These are phyloP conservation scores for Manis javanica DNA, from an alignment of 2,797 vertebrate genomes.

Conservation along the genomic window DNA sequence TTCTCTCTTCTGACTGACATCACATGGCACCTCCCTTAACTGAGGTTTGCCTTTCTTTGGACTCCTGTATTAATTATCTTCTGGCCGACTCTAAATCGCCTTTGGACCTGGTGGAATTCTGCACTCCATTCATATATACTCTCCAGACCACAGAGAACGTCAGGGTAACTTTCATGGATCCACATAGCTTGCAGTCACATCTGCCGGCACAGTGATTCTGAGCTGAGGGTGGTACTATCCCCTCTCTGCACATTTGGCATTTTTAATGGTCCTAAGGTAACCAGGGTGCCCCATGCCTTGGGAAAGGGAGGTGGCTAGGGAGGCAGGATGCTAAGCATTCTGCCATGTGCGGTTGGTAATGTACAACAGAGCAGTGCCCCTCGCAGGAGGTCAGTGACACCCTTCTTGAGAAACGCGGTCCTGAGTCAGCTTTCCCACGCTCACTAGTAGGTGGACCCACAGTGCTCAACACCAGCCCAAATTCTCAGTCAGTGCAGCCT, in stretches of 20 bases:
- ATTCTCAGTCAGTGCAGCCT: no score
- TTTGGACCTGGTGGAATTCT: background rate
- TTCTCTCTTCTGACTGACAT: background rate
- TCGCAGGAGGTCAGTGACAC: no score
- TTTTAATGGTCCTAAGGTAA: background rate
- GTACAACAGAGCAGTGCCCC: fast-evolving
- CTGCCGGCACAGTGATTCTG: background rate
- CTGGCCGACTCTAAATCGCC: background rate
- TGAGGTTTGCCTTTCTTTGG: background rate
- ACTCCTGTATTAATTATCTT: background rate
- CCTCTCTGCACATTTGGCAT: fast-evolving
- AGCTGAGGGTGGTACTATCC: background rate
- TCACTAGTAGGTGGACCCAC: fast-evolving
- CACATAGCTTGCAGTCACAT: background rate
- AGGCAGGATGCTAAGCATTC: background rate
- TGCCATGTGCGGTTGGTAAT: fast-evolving
- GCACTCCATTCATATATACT: background rate
- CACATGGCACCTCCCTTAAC: background rate
- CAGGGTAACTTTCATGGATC: fast-evolving
- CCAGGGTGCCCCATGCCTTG: background rate
- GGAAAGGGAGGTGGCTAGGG: background rate
- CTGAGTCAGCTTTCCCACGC: background rate
- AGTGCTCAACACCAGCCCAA: fast-evolving
- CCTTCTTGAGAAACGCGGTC: background rate
- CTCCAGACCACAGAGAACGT: background rate